Percentiles rank a stretch among this genome's conserved stretches.
These are phyloP conservation scores for Drosophila maculinotata DNA, from an alignment of 2,888 invertebrate genomes.

Conservation along the genomic window DNA sequence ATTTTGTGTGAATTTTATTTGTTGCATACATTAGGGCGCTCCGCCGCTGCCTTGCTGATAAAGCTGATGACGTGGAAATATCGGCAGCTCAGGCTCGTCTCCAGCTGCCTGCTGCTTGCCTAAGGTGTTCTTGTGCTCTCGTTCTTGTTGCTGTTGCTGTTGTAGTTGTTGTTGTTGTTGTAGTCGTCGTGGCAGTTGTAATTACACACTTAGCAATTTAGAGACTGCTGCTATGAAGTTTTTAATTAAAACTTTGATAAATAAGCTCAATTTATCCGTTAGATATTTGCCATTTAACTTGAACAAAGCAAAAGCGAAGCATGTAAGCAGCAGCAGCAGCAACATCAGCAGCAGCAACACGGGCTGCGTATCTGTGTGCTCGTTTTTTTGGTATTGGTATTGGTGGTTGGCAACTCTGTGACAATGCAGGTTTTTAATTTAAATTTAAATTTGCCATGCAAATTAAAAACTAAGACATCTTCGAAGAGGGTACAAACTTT, in stretches of 20 bases:
- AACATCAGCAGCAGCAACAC: too few relatives aligned
- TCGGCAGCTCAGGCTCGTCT: constrained; percentile 22
- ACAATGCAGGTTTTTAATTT: constrained; percentile 62
- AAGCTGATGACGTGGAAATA: constrained; percentile 25
- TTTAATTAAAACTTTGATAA: constrained; percentile 79
- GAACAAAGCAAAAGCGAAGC: constrained; percentile 21
- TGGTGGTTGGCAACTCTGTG: constrained; percentile 44
- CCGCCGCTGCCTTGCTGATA: constrained; percentile 8
- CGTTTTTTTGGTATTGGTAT: constrained; percentile 7
- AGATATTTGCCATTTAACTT: constrained; percentile 60
- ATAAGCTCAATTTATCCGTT: constrained; percentile 75
- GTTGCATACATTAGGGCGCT: constrained; percentile 67
- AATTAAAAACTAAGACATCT: constrained; percentile 31
- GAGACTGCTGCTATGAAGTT: constrained; percentile 63
- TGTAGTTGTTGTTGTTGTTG: background rate
- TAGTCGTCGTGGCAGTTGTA: constrained; percentile 59
- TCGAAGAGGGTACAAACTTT: constrained; percentile 23
- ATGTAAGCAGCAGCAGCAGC: constrained; percentile 3
- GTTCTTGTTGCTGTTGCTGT: background rate
- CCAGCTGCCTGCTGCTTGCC: constrained; percentile 1
- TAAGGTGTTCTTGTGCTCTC: constrained; percentile 23
- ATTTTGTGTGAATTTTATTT: constrained; percentile 68
- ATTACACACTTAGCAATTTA: constrained; percentile 73
- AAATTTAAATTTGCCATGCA: constrained; percentile 56
- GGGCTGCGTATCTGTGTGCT: constrained; percentile 2